These are phyloP conservation scores for Netelia fuscicornis DNA, from an alignment of 2,888 invertebrate species.

Conservation along the genomic window DNA sequence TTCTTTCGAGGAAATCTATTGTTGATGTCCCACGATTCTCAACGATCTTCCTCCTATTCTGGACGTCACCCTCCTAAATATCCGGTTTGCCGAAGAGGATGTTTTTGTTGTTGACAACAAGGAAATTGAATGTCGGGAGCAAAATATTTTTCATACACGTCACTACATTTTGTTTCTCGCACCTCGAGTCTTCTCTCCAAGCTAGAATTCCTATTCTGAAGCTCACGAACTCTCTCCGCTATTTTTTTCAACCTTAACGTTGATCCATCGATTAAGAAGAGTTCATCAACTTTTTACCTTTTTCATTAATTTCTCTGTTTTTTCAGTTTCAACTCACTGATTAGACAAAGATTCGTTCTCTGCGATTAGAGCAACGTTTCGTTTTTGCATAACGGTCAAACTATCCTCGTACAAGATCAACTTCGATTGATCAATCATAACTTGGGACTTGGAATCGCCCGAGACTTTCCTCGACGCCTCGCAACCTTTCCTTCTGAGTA, in stretches of 20 bases:
- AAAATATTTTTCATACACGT: constrained; percentile 9
- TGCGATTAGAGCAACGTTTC: constrained; percentile 75
- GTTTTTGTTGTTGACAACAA: constrained; percentile 5
- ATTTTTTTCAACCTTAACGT: constrained; percentile 65
- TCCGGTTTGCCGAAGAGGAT: background rate
- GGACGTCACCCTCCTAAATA: constrained; percentile 40
- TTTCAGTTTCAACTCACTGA: constrained; percentile 73
- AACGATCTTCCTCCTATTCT: constrained; percentile 38
- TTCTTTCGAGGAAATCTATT: constrained; percentile 56
- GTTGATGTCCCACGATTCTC: constrained; percentile 61
- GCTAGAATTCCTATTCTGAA: constrained; percentile 52
- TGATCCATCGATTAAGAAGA: background rate
- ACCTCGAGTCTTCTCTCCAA: constrained; percentile 20
- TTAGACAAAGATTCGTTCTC: constrained; percentile 76
- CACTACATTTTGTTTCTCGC: background rate
- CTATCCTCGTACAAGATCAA: constrained; percentile 76
- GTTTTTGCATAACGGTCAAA: constrained; percentile 75
- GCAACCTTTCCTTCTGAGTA: constrained; percentile 62
- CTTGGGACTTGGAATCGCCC: constrained; percentile 43
- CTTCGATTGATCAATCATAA: constrained; percentile 60
- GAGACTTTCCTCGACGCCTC: background rate
- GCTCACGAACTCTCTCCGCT: constrained; percentile 44
- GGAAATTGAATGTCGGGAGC: constrained; percentile 17
- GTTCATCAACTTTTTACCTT: constrained; percentile 8
- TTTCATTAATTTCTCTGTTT: constrained; percentile 11